Evolutionary conservation across 2,113 vertebrate genomes (phyloP), one percentile per base, ranked within the genome.

Genomic region (Reinhardtius hippoglossoides): DNA sequence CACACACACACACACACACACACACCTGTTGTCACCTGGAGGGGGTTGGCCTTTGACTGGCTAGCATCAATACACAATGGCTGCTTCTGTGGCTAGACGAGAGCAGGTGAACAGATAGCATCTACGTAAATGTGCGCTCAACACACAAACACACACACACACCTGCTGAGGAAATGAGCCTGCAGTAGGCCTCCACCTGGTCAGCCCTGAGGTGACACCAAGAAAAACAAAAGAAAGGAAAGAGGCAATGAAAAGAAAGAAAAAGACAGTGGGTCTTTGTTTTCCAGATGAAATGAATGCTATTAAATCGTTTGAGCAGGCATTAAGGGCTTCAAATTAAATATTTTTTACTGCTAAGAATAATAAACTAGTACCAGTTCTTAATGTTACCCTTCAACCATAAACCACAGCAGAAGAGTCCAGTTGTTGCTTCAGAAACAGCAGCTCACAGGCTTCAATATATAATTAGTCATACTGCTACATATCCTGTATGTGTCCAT

Each of bases 11-110:
- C 62, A 74, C 62, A 71, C 63, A 82, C 75, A 74, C 65, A 74
- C 50, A 80, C 76, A 87, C 88, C 87, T 86, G 91, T 84, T 88
- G 83, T 86, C 81, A 88, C 81, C 94, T 95, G 94, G 95, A 95
- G 94, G 94, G 96, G 95, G 71, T 94, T 95, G 96, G 96, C 95
- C 95, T 69, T 85, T 95, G 92, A 71, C 94, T 94, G 92, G 88
- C 94, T 95, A 96, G 78, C 96, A 97, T 97, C 96, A 96, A 97
- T 97, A 96, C 95, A 99, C 97, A 99, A 99, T 97, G 97, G 95
- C 93, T 92, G 94, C 93, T 95, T 96, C 96, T 99, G 97, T 98
- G 94, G 92, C 89, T 10, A 80, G 18, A 89, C 79, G 84, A 85
- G 94, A 91, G 96, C 98, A 98, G 97, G 97, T 98, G 98, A 98